phyloP scores from a whole-genome alignment of 2,888 invertebrate species.

The Ceraclea dissimilis region DNA sequence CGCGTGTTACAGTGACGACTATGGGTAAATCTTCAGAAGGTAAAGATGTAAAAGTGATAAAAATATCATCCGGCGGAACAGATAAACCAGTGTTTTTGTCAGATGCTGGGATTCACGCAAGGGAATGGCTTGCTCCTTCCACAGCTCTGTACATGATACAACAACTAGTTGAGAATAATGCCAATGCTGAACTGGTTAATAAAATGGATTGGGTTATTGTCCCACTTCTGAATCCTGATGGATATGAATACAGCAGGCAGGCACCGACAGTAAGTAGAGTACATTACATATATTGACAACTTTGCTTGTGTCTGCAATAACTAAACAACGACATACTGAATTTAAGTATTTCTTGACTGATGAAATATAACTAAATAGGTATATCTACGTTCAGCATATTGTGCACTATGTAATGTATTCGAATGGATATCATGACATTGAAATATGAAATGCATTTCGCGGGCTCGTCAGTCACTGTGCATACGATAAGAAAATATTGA shows the following conservation, averaged over 20 bases:
- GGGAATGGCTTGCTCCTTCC: slow-evolving; percentile 67
- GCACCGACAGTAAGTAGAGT: too few species aligned
- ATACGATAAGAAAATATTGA: too few species aligned
- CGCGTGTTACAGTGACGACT: slow-evolving; percentile 41
- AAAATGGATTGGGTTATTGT: slow-evolving; percentile 59
- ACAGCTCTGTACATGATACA: slow-evolving; percentile 57
- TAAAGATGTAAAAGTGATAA: slow-evolving; percentile 48
- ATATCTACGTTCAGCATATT: too few species aligned
- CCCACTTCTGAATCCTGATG: slow-evolving; percentile 34
- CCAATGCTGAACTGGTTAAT: slow-evolving; percentile 47
- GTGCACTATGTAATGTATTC: too few species aligned
- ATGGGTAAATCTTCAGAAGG: slow-evolving; percentile 51
- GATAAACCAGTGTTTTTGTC: slow-evolving; percentile 29
- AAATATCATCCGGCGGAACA: slow-evolving; percentile 48
- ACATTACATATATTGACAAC: too few species aligned
- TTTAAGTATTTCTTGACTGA: too few species aligned
- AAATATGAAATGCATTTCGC: too few species aligned
- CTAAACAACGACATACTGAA: too few species aligned
- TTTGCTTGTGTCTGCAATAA: too few species aligned
- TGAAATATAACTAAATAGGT: too few species aligned
- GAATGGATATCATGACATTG: too few species aligned
- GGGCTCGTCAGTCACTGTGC: too few species aligned
- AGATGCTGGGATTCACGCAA: slow-evolving; percentile 54
- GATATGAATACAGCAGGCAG: slow-evolving; percentile 59
- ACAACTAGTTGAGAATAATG: slow-evolving; percentile 53